These are phyloP conservation scores for Magallana angulata DNA, from an alignment of 1,140 invertebrate genomes.

Conservation along the genomic window DNA sequence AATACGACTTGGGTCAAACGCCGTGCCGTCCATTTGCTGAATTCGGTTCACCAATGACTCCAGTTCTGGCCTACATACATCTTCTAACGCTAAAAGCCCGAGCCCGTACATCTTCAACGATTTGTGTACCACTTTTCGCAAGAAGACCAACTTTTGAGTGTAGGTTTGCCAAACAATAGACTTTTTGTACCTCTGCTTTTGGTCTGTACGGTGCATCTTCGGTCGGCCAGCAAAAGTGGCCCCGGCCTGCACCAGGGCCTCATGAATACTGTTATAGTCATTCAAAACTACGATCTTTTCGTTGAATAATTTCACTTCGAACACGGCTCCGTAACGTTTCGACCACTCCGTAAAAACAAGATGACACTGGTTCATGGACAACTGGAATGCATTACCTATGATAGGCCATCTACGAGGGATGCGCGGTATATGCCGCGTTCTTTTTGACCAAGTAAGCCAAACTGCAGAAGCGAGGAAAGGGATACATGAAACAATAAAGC, in stretches of 20 bases:
- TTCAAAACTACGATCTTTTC: slow-evolving; percentile 72
- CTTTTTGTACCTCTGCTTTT: slow-evolving; percentile 59
- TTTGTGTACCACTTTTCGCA: slow-evolving; percentile 66
- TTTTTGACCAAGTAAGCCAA: neutral
- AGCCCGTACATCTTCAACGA: slow-evolving; percentile 69
- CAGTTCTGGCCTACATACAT: slow-evolving; percentile 64
- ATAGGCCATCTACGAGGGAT: slow-evolving; percentile 58
- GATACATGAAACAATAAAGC: neutral
- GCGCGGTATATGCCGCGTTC: neutral
- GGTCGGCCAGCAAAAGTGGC: slow-evolving; percentile 72
- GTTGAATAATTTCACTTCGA: slow-evolving; percentile 63
- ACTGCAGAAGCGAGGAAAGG: neutral
- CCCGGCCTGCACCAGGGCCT: slow-evolving; percentile 66
- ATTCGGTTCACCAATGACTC: slow-evolving; percentile 56
- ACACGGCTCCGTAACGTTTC: slow-evolving; percentile 67
- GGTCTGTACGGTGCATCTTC: slow-evolving; percentile 66
- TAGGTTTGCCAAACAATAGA: slow-evolving; percentile 75
- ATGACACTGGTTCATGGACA: slow-evolving; percentile 55
- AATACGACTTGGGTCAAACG: slow-evolving; percentile 64
- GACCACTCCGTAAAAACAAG: slow-evolving; percentile 65
- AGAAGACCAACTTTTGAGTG: slow-evolving; percentile 67
- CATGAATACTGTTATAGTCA: slow-evolving; percentile 65
- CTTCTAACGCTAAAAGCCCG: slow-evolving; percentile 64
- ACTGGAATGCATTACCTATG: slow-evolving; percentile 64
- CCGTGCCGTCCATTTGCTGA: slow-evolving; percentile 20